Evolutionary conservation across 2,113 vertebrate genomes (phyloP), one percentile per base, ranked within the genome.

Genomic region (Nerophis ophidion): DNA sequence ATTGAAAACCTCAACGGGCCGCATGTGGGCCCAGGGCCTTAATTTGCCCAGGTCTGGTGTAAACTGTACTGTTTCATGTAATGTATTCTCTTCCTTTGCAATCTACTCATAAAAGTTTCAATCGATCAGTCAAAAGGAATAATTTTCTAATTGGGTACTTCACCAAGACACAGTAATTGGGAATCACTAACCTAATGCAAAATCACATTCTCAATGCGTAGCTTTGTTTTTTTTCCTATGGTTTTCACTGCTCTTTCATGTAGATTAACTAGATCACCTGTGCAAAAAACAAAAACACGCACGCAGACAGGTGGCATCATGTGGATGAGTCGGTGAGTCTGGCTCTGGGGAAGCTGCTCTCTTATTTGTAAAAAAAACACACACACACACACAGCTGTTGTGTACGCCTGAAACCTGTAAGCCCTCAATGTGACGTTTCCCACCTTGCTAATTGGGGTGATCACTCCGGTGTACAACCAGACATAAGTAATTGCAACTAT

Each of bases 301-400:
- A 48, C 50, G 67, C 66, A 75, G 63, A 74, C 74, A 74, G 69
- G 73, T 72, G 76, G 62, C 12, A 11, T 78, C 77, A 56, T 70
- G 48, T 56, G 58, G 65, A 65, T 73, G 57, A 79, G 72, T 69
- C 74, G 42, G 34, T 59, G 63, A 61, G 76, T 86, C 74, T 82
- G 75, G 58, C 55, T 83, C 66, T n/a, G 19, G 46, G 47, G 49
- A 2, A 54, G 45, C 16, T n/a, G 63, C 64, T 75, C 68, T 77
- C 71, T 70, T 49, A 73, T 73, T 65, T 70, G 26, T 26, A 26
- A 26, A 26, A 26, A 26, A 1, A 26, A 55, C 55, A 68, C 53
- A 56, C 67, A 69, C 59, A 60, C 59, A 58, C 56, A 48, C 44
- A 48, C 19, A 35, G 57, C 66, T 78, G 75, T 81, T 76, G 77